Evolutionary conservation across 2,113 vertebrate genomes (phyloP).

Genomic region (Phylloscopus trochiloides): DNA sequence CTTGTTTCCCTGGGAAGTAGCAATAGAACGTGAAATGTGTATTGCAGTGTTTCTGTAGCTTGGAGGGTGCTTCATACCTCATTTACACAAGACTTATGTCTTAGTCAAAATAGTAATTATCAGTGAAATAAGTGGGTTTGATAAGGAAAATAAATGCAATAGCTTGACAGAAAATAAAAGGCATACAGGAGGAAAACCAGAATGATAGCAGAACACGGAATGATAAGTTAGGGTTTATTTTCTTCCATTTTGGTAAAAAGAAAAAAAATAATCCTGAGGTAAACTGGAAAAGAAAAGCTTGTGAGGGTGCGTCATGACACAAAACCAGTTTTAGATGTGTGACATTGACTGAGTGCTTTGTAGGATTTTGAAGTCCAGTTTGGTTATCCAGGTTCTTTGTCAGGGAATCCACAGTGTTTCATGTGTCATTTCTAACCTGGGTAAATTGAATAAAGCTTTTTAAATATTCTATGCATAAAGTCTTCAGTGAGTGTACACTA

Average conservation of each 20-base stretch:
- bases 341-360: background rate
- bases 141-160: background rate
- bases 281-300: background rate
- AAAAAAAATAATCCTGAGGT: background rate
- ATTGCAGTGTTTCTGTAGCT: background rate
- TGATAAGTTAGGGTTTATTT: background rate
- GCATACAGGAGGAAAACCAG: background rate
- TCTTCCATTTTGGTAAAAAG: background rate
- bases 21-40: background rate
- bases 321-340: background rate
- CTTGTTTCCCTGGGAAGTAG: background rate
- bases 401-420: background rate
- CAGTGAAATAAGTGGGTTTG: background rate
- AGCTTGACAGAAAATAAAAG: background rate
- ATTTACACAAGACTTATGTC: background rate
- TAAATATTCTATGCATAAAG: background rate
- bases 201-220: background rate
- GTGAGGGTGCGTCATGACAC: background rate
- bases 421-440: background rate
- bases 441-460: background rate
- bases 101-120: background rate
- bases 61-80: background rate
- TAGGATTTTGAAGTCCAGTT: background rate
- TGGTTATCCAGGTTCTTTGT: background rate
- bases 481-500: background rate